Conservation (phyloP, 2,888 invertebrate species). For the Chelonus formosanus region DNA sequence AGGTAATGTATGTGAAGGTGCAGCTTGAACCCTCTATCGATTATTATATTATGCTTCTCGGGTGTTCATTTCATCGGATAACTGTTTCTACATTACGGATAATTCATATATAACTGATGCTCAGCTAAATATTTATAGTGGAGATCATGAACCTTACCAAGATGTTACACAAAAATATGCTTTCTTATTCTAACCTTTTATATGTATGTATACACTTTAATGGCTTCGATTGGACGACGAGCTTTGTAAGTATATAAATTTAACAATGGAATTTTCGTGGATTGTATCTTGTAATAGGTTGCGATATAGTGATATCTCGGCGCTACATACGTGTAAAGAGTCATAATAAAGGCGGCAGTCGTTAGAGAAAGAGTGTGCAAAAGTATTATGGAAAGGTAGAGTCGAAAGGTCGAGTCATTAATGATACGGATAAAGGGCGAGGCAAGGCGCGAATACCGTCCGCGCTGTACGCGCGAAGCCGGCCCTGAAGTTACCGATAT, state of each 20-base stretch:
- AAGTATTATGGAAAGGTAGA: slow-evolving; percentile 29
- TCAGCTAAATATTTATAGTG: neutral
- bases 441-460: slow-evolving; percentile 35
- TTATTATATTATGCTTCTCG: slow-evolving; percentile 39
- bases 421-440: slow-evolving; percentile 43
- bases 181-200: no score
- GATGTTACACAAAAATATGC: no score
- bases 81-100: slow-evolving; percentile 37
- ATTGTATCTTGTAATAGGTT: no score
- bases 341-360: slow-evolving; percentile 24
- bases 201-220: no score
- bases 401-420: slow-evolving; percentile 40
- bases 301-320: no score
- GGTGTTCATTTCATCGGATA: slow-evolving; percentile 43
- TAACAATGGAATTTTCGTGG: no score
- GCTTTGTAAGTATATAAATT: no score
- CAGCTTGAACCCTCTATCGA: slow-evolving; percentile 31
- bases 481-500: slow-evolving; percentile 44
- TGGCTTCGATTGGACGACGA: no score
- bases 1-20: slow-evolving; percentile 11
- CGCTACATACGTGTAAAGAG: neutral
- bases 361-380: slow-evolving; percentile 19
- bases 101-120: slow-evolving; percentile 32
- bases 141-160: no score
- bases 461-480: slow-evolving; percentile 36